Base-by-base conservation (phyloP, 2,113 vertebrate genomes). In the Lonchura striata region DNA sequence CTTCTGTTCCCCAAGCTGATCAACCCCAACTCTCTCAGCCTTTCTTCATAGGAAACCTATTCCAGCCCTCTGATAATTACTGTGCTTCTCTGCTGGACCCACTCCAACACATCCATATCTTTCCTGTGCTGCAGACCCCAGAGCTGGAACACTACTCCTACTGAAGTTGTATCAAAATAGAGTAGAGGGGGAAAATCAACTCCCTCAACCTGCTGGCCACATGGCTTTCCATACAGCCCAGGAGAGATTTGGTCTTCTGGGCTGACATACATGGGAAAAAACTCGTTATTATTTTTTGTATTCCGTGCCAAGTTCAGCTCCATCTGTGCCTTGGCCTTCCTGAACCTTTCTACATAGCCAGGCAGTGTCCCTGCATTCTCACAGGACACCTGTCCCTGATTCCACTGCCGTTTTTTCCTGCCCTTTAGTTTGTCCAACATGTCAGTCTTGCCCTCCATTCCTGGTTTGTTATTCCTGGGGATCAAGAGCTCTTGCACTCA, bases 211-310 rank as follows among this genome's bases (percentile, higher is more conserved):
- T 52, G 33, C 15, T 52, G 23, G 33, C 44, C 27, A 28, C 9
- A 5, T 0, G 2, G 27, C 44, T 37, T 88, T 52, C 4, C 1
- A 14, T 28, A 37, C 8, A 13, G 44, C 18, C 19, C 23, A 30
- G 37, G 46, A 66, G 5, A 39, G 6, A 2, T 1, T 0, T 60
- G 37, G 52, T 52, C 15, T 37, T 39, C 44, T 46, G 37, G 33
- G 60, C 49, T 56, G 79, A 13, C 41, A 13, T 18, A 54, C 14
- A 7, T 31, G 11, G 27, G 17, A 47, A 63, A 89, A 18, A 9
- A 4, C 10, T 54, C 9, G 4, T 11, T 54, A 21, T 18, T 63
- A 6, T 33, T 11, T 30, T 69, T 23, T 49, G 9, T 21, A n/a
- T 20, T 13, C 9, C 18, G 44, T 78, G 35, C 4, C 23, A 64